Conservation (phyloP, 2,797 vertebrate genomes). For the Vireo griseus region DNA sequence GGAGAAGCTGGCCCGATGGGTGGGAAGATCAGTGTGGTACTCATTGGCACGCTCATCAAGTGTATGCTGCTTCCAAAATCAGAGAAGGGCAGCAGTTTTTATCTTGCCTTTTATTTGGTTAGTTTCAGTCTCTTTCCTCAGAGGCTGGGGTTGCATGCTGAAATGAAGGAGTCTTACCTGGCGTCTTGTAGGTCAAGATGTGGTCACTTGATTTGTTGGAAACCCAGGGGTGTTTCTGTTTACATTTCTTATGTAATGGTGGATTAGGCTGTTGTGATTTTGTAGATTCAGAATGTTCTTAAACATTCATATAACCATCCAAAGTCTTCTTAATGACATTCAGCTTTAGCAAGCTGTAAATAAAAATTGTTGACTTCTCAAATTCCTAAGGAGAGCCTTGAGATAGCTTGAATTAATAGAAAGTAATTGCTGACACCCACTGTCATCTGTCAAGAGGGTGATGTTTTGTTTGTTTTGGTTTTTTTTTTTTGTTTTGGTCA, state of each 20-base stretch:
- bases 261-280: background rate
- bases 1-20: background rate
- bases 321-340: background rate
- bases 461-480: background rate
- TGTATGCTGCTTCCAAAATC: background rate
- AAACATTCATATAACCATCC: background rate
- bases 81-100: background rate
- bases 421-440: background rate
- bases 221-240: background rate
- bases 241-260: background rate
- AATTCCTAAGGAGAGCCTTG: background rate
- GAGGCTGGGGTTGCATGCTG: background rate
- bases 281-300: background rate
- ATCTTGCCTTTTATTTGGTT: background rate
- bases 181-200: background rate
- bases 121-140: background rate
- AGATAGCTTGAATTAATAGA: background rate
- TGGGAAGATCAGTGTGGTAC: background rate
- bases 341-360: background rate
- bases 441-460: background rate
- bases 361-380: background rate
- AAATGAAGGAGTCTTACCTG: background rate
- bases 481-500: background rate
- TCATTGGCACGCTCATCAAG: fast-evolving
- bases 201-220: background rate